Evolutionary conservation across 2,888 invertebrate species (phyloP), one percentile per base, ranked within the genome.

Genomic region (Megaustenia siamemsis): DNA sequence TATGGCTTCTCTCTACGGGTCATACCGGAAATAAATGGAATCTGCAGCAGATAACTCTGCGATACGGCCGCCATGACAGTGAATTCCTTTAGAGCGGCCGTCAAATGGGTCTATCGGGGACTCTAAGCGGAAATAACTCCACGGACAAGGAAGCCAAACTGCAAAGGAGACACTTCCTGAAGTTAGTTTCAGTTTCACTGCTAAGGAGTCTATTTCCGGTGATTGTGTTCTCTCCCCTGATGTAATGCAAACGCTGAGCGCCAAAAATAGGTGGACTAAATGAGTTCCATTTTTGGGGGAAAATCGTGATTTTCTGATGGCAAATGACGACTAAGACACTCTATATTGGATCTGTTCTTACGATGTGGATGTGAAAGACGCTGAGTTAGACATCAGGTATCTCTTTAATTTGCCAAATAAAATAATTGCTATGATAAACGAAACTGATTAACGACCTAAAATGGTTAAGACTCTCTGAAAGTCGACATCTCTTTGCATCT

Each of bases 161-260:
- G 43, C n/a, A 43, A 69, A 69, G 24, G 69, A 24, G 43, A 69
- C 69, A 66, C 12, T 69, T 69, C 40, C 69, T 69, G 43, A 43
- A 40, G 43, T 24, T 12, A 24, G 40, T 40, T n/a, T 69, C 24
- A 10, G 3, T 40, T 40, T 69, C 66, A 12, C 15, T 35, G 32
- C 4, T 35, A 66, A 35, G 66, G 66, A 35, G 12, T 66, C 35
- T 18, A 66, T 66, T 66, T 66, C 66, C 66, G 12, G 66, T 35
- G 66, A 66, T 66, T 66, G 66, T 66, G 56, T 66, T 66, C 18
- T 66, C 66, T 66, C 15, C 66, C 15, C 38, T 66, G 12, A 35
- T 66, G 12, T 35, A 66, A 66, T 15, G 18, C 21, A 66, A 35
- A 38, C 66, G 38, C 35, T 35, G 35, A 12, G 28, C 4, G 28